Evolutionary conservation across 2,888 invertebrate genomes (phyloP).

Genomic region (Cantharis lateralis): DNA sequence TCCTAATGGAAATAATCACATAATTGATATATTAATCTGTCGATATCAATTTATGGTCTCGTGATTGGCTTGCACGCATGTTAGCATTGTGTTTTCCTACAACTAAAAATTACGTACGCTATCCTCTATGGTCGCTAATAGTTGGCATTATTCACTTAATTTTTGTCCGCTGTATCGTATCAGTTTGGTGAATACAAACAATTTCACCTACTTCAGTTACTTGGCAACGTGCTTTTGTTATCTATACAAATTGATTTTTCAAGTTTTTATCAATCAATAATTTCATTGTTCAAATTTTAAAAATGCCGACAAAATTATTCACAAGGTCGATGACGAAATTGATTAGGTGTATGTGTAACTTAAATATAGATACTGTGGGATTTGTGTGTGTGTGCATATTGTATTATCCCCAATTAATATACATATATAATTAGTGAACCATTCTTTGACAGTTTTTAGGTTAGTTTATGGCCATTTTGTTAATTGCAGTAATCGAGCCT

Average conservation of each 20-base stretch:
- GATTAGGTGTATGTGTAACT: not conserved
- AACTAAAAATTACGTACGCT: not conserved
- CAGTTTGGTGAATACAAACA: constrained; percentile 12
- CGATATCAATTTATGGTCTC: not conserved
- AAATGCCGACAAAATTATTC: not conserved
- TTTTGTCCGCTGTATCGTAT: not conserved
- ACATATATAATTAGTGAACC: not conserved
- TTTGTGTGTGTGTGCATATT: not conserved
- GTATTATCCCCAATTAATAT: not conserved
- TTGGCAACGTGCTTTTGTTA: constrained; percentile 12
- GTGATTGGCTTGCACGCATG: not conserved
- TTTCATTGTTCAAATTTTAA: not conserved
- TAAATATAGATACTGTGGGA: not conserved
- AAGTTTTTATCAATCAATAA: not conserved
- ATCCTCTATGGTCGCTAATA: constrained; percentile 2
- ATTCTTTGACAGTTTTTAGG: not conserved
- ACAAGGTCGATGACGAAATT: constrained; percentile 1
- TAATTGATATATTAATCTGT: not conserved
- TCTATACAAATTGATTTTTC: constrained; percentile 7
- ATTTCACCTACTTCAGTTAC: not conserved
- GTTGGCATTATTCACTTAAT: not conserved
- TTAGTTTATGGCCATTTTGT: not conserved
- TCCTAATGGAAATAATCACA: not conserved
- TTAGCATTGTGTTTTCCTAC: not conserved
- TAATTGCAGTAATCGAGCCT: not conserved